A percentile compares a stretch with the other conserved stretches of the same genome.
Evolutionary conservation across 2,113 vertebrate genomes (phyloP).

Genomic region (Dipodomys ordii): DNA sequence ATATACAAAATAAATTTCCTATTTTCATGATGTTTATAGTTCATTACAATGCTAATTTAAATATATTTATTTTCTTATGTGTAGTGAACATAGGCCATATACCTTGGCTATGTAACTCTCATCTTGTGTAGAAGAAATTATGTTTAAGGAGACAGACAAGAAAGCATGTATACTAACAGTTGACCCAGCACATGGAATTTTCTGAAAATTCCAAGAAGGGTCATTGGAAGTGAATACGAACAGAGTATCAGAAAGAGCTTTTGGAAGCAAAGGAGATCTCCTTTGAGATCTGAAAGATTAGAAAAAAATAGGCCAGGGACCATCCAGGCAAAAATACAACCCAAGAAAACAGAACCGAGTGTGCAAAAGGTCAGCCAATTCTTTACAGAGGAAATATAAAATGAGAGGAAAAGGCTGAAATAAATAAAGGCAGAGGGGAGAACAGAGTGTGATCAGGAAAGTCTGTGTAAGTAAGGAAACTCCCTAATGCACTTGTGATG

Average conservation of each 20-base stretch:
- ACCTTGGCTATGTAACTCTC: neutral
- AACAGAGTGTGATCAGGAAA: neutral
- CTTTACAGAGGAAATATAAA: neutral
- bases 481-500: neutral
- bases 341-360: neutral
- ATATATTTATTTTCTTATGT: neutral
- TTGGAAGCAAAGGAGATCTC: neutral
- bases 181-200: neutral
- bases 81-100: neutral
- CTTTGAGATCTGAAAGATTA: neutral
- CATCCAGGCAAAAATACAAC: no score
- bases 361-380: neutral
- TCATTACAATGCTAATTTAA: neutral
- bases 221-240: neutral
- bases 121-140: neutral
- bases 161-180: neutral
- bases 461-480: neutral
- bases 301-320: neutral
- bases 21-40: neutral
- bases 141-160: neutral
- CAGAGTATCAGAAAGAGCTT: neutral
- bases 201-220: neutral
- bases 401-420: fast-evolving
- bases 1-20: neutral
- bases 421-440: neutral